Conservation (phyloP, 2,113 vertebrate species). For the Myotis lucifugus region DNA sequence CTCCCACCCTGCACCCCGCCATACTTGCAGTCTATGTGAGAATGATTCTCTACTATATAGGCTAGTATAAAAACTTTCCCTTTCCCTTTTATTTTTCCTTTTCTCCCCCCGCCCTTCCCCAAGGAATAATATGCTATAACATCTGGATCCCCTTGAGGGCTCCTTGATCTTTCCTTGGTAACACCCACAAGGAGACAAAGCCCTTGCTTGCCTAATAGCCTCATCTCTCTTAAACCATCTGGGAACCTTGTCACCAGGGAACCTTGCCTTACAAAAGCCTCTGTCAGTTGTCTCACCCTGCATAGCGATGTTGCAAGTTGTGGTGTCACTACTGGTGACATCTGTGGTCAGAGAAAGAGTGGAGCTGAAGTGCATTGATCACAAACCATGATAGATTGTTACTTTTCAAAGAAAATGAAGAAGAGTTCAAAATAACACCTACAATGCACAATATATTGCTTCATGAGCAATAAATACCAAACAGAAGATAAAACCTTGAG, state of each 20-base stretch:
- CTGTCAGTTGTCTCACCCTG: not conserved
- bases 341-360: not conserved
- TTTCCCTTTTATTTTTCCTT: not conserved
- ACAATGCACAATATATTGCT: constrained; percentile 56
- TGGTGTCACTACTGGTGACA: constrained; percentile 10
- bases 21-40: constrained; percentile 1
- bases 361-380: constrained; percentile 4
- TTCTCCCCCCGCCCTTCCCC: not conserved
- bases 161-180: constrained; percentile 42
- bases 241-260: not conserved
- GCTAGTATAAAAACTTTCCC: not conserved
- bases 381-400: constrained; percentile 69
- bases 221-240: not conserved
- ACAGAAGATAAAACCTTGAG: constrained; percentile 66
- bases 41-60: not conserved
- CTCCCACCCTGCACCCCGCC: not conserved
- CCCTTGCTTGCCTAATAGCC: not conserved
- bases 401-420: constrained; percentile 68
- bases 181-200: constrained; percentile 30
- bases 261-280: not conserved
- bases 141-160: constrained; percentile 21
- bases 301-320: constrained; percentile 7
- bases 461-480: constrained; percentile 67
- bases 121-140: not conserved
- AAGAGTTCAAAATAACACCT: constrained; percentile 65